Evolutionary conservation across 2,888 invertebrate genomes (phyloP), one percentile per base, ranked within the genome.

Genomic region (Pemphredon lugubris): DNA sequence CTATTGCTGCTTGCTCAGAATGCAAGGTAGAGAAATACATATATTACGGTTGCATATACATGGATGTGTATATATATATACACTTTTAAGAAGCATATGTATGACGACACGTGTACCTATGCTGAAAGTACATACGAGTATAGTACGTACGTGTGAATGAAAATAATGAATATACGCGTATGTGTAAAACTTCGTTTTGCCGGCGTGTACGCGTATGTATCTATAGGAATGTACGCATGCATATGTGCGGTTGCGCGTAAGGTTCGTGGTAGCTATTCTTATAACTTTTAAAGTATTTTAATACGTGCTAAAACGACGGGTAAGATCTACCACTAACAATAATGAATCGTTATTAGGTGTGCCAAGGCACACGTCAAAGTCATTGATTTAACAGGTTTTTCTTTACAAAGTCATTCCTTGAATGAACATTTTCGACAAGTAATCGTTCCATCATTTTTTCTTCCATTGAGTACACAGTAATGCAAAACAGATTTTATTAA

Each of bases 1-100:
- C 68, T 80, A 77, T 85, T 84, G 75, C 82, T 82, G 67, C 79
- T 82, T 82, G 83, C 76, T 80, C 65, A 69, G 63, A 69, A 77
- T 72, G 72, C 72, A 80, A 72, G 70, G 9, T 78, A 71, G 68
- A 73, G 54, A 68, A 72, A 45, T 73, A 58, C 47, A 57, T 66
- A 70, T 72, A 72, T 77, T 64, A 67, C 39, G 51, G 64, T 67
- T 68, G 55, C 75, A 68, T 59, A 68, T 79, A 79, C 67, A 75
- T 67, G 60, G n/a, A 70, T 65, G 50, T 79, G 51, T 74, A 73
- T 58, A 70, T 75, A 77, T 77, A 80, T 70, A n/a, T n/a, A n/a
- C n/a, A n/a, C 72, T 77, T 68, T 80, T 77, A 77, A 73, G 73
- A 63, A 55, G 55, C 65, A 59, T 72, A 67, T 59, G 63, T 73